These are phyloP conservation scores for Coremacera marginata DNA, from an alignment of 2,888 invertebrate genomes.

Conservation along the genomic window DNA sequence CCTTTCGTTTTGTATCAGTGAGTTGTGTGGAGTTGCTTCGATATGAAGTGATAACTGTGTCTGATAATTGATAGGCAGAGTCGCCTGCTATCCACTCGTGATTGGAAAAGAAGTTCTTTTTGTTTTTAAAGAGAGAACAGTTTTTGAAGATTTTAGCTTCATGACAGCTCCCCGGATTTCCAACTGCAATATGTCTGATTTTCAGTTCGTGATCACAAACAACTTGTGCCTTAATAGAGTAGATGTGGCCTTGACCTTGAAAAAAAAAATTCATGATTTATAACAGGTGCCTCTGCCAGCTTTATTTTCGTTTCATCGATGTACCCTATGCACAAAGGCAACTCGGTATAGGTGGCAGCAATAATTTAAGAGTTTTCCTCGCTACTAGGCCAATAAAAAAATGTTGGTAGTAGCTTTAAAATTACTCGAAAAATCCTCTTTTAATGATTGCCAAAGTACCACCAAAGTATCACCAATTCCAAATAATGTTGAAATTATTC, in stretches of 20 bases:
- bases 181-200: neutral
- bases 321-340: no score
- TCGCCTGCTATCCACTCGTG: slow-evolving; percentile 23
- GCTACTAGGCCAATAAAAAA: no score
- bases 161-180: neutral
- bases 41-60: slow-evolving; percentile 6
- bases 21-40: slow-evolving; percentile 16
- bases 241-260: neutral
- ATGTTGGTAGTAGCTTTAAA: no score
- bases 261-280: neutral
- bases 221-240: neutral
- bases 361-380: no score
- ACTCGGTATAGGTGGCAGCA: no score
- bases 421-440: no score
- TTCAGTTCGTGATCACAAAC: neutral
- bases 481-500: no score
- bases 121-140: neutral
- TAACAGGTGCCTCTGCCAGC: neutral
- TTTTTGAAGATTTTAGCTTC: slow-evolving; percentile 8
- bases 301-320: no score
- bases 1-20: slow-evolving; percentile 22
- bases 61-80: slow-evolving; percentile 20
- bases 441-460: no score
- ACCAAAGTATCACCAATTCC: no score
- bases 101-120: neutral